Percentiles rank a stretch among this genome's conserved stretches.
Evolutionary conservation across 2,797 vertebrate genomes (phyloP).

Genomic region (Microctenopoma steveboyesi): DNA sequence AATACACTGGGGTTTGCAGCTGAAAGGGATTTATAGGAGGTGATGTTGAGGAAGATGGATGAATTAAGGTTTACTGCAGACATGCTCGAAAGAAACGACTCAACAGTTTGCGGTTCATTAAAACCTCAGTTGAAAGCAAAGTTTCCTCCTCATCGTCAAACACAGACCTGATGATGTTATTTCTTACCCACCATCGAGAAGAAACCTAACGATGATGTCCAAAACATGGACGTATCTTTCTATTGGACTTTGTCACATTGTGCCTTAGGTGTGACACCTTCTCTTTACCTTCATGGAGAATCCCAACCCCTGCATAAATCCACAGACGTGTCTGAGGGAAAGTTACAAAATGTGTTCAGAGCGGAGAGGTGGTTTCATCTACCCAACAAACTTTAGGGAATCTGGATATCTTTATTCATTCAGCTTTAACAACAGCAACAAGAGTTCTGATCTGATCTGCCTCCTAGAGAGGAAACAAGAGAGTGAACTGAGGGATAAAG

Average conservation of each 20-base stretch:
- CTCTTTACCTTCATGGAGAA: too few relatives aligned
- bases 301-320: too few relatives aligned
- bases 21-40: background rate
- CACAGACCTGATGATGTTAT: background rate
- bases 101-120: background rate
- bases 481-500: background rate
- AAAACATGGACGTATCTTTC: background rate
- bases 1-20: background rate
- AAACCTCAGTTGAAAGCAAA: background rate
- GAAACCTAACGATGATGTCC: too few relatives aligned
- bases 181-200: background rate
- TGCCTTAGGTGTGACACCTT: background rate
- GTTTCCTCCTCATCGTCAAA: background rate
- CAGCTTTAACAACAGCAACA: background rate
- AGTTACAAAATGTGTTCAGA: background rate
- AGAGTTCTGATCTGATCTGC: slow-evolving; percentile 10
- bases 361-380: background rate
- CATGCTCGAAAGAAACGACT: background rate
- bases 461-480: slow-evolving; percentile 9
- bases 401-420: too few relatives aligned
- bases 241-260: background rate
- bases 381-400: background rate
- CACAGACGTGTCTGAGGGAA: background rate
- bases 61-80: background rate
- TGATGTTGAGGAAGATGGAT: background rate